Conservation (phyloP, 1,140 invertebrate species). For the Drosophila nikananu region DNA sequence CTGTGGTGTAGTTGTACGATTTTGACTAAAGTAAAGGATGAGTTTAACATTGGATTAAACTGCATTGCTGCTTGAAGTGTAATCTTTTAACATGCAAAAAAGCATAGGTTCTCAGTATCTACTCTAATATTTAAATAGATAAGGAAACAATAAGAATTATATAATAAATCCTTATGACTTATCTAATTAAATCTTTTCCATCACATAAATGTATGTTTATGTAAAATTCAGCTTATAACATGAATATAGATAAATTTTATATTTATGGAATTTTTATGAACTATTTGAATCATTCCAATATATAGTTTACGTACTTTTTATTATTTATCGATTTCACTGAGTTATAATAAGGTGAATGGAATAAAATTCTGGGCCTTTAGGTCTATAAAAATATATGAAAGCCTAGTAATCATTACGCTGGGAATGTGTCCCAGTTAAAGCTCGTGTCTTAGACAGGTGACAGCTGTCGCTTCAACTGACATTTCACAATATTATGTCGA, state of each 20-base stretch:
- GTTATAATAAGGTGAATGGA: not conserved
- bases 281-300: too few species aligned
- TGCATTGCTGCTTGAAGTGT: not conserved
- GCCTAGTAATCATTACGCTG: not conserved
- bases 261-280: too few species aligned
- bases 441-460: conserved; percentile 29
- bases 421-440: conserved; percentile 3
- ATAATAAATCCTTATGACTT: too few species aligned
- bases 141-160: not conserved
- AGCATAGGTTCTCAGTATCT: not conserved
- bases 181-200: too few species aligned
- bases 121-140: not conserved
- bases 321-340: not conserved
- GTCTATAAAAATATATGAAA: conserved; percentile 1
- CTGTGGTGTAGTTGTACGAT: not conserved
- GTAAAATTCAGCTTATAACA: too few species aligned
- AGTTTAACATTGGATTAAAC: not conserved
- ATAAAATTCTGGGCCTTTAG: not conserved
- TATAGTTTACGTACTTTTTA: too few species aligned
- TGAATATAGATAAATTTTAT: too few species aligned
- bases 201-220: too few species aligned
- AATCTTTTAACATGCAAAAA: not conserved
- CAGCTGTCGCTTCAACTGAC: conserved; percentile 59
- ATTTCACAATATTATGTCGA: conserved; percentile 48
- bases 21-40: not conserved